Conservation (phyloP, 2,888 invertebrate species). For the Elmis aenea region DNA sequence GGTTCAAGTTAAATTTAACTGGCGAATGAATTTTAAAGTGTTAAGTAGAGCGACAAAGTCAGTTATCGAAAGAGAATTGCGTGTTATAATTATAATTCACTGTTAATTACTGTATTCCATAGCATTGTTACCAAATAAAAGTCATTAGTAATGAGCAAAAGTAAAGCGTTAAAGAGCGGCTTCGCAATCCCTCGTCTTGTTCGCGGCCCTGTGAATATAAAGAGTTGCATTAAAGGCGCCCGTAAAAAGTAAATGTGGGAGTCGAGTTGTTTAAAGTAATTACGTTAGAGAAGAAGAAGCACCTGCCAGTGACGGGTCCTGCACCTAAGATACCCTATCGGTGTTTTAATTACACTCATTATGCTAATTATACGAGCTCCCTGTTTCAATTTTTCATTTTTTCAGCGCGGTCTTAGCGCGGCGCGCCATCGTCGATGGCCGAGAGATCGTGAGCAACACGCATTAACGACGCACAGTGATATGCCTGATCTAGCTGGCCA, state of each 20-base stretch:
- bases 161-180: constrained; percentile 17
- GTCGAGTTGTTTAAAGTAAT: constrained; percentile 30
- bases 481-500: no score
- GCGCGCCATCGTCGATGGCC: no score
- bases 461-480: no score
- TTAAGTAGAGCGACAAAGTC: no score
- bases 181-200: constrained; percentile 18
- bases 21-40: no score
- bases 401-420: constrained; percentile 10
- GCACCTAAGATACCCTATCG: constrained; percentile 30
- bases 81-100: constrained; percentile 27
- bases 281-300: constrained; percentile 26
- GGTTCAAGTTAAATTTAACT: no score
- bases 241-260: constrained; percentile 26
- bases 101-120: constrained; percentile 25
- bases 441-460: no score
- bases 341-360: constrained; percentile 33
- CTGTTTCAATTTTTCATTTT: constrained; percentile 29
- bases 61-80: constrained; percentile 23
- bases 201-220: constrained; percentile 45
- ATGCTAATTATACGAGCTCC: constrained; percentile 32
- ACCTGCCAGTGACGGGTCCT: constrained; percentile 28
- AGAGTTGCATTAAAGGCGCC: constrained; percentile 46
- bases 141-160: constrained; percentile 23
- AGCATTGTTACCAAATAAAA: constrained; percentile 24